A percentile compares a stretch with the other conserved stretches of the same genome.
These are phyloP conservation scores for Drosophila hamatofila DNA, from an alignment of 2,888 invertebrate genomes.

Conservation along the genomic window DNA sequence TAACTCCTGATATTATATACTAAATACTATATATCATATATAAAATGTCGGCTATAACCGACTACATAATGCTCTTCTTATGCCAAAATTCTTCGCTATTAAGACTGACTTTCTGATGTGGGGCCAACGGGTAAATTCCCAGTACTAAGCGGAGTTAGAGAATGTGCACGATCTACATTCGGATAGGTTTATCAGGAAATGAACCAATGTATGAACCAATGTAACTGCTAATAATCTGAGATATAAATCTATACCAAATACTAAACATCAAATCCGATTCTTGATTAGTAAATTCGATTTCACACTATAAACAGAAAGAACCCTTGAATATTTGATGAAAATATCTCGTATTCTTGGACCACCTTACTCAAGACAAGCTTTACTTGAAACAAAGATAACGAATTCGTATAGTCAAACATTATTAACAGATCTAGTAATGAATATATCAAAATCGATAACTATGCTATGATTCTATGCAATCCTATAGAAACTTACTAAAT, in stretches of 20 bases:
- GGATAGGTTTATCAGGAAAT: background rate
- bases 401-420: background rate
- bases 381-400: background rate
- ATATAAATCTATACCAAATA: background rate
- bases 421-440: background rate
- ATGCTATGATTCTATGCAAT: no score
- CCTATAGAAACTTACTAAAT: no score
- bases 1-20: background rate
- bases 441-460: no score
- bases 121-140: no score
- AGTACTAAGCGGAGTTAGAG: background rate
- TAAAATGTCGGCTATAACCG: constrained; percentile 6
- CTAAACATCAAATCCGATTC: background rate
- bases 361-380: background rate
- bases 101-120: background rate
- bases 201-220: background rate
- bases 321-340: no score
- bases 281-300: no score
- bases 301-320: no score
- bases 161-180: background rate
- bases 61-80: constrained; percentile 11
- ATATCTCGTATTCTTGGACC: no score
- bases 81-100: background rate
- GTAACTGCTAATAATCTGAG: background rate
- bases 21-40: background rate